Base-by-base conservation (phyloP, 2,797 vertebrate species). In the Eurystomus glaucurus region DNA sequence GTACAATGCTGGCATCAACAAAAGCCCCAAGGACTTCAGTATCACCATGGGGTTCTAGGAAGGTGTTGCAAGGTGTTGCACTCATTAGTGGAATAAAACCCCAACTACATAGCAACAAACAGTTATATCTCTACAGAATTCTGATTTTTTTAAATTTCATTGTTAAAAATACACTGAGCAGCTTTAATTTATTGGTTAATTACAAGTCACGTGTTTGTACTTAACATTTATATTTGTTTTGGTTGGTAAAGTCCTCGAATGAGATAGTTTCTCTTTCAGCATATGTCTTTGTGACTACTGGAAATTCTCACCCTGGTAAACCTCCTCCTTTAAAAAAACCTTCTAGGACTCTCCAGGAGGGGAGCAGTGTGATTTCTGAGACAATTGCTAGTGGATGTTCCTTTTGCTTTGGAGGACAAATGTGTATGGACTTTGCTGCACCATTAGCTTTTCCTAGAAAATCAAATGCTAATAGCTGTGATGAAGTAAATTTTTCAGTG, bases 391-490 rank as follows among this genome's bases (percentile, higher is more conserved):
- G 41, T 26, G 14, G 26, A 21, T 28, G 20, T 14, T 81, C 10
- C 41, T 5, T 60, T 85, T 39, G 29, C 10, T 58, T 22, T 66
- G n/a, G 5, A 74, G 31, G 22, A 19, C 55, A 70, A 3, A 48
- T 18, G 5, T 6, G 14, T 25, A 28, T 2, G 9, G 61, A 13
- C 11, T 89, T 69, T 35, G n/a, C 39, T 66, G 33, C 17, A 19
- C 13, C 62, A 37, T 11, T 64, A 76, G 10, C 22, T 95, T 94
- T 91, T 82, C 43, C 66, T 45, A 14, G 70, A 83, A 82, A 74
- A 77, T 45, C 28, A 16, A 3, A 1, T 39, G 6, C 7, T 62
- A 8, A 39, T 26, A 18, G 20, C 7, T 26, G 55, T 19, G 28
- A 52, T 3, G 5, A 66, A 54, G 11, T 25, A 87, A 43, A 15